Conservation (phyloP, 1,140 invertebrate genomes). For the Bombus sibiricus region DNA sequence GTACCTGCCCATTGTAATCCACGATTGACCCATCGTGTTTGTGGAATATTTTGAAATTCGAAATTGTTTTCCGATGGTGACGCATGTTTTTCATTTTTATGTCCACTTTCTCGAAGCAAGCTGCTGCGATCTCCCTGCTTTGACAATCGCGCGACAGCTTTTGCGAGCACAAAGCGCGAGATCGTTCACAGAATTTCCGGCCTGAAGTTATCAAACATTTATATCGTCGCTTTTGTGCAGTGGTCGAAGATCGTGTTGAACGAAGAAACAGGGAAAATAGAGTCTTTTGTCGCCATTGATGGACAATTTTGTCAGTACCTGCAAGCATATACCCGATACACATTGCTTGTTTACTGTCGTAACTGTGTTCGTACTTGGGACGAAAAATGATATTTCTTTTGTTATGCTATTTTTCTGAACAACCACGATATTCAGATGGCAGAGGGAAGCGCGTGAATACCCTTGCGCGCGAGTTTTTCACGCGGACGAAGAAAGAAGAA, state of each 20-base stretch:
- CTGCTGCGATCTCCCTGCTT: not conserved
- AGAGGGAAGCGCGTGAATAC: not conserved
- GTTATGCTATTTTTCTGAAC: not conserved
- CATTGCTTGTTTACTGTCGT: constrained; percentile 1
- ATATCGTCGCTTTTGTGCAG: constrained; percentile 20
- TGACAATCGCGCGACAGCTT: not conserved
- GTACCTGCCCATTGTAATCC: constrained; percentile 19
- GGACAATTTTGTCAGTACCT: not conserved
- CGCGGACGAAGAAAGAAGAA: not conserved
- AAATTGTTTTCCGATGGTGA: constrained; percentile 58
- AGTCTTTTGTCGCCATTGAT: not conserved
- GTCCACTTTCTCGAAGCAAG: not conserved
- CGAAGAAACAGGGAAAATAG: not conserved
- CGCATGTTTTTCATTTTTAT: constrained; percentile 60
- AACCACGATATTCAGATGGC: not conserved
- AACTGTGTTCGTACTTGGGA: not conserved
- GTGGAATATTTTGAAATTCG: constrained; percentile 69
- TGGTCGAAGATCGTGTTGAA: not conserved
- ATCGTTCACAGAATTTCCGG: constrained; percentile 1
- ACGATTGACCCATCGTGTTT: constrained; percentile 65
- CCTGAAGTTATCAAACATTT: constrained; percentile 31
- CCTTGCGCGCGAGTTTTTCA: not conserved
- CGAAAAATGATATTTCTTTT: not conserved
- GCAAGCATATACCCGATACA: not conserved
- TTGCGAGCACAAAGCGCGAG: not conserved